phyloP scores from a whole-genome alignment of 92 coral and sea anemone species.

The Parazoanthus darwini region DNA sequence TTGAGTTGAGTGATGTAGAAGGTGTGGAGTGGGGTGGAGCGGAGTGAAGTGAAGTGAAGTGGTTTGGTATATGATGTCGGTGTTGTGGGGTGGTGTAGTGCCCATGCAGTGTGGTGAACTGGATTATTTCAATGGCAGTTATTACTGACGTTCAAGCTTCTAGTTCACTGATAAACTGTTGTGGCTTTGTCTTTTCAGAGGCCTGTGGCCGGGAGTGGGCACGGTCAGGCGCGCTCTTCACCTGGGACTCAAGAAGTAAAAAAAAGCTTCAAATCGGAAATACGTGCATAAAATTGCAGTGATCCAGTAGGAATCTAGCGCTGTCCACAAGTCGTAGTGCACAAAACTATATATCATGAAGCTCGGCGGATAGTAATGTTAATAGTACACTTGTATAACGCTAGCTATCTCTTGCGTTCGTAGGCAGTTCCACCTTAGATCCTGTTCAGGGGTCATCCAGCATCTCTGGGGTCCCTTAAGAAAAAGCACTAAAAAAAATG shows the following conservation, averaged over 20 bases:
- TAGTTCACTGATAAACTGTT: not conserved
- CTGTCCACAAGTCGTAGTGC: not conserved
- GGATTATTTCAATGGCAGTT: too few relatives aligned
- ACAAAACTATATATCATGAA: too few relatives aligned
- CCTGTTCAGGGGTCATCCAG: not conserved
- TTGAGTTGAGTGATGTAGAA: too few relatives aligned
- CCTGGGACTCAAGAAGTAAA: constrained; percentile 70
- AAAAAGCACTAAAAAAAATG: not conserved
- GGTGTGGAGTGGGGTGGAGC: too few relatives aligned
- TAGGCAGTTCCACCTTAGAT: too few relatives aligned
- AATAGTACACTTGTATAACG: too few relatives aligned
- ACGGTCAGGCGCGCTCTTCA: constrained; percentile 83
- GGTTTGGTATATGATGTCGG: not conserved
- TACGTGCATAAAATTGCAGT: not conserved
- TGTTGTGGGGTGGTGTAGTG: too few relatives aligned
- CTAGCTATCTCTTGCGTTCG: too few relatives aligned
- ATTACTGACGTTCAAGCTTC: too few relatives aligned
- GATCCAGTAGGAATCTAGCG: not conserved
- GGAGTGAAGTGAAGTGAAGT: not conserved
- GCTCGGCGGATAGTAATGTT: too few relatives aligned
- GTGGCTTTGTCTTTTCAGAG: constrained; percentile 60
- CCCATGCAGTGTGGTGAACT: too few relatives aligned
- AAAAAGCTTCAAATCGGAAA: not conserved
- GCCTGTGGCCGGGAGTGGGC: constrained; percentile 93
- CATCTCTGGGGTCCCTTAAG: not conserved